Conservation (phyloP, 2,888 invertebrate genomes). For the Caenorhabditis macrosperma region DNA sequence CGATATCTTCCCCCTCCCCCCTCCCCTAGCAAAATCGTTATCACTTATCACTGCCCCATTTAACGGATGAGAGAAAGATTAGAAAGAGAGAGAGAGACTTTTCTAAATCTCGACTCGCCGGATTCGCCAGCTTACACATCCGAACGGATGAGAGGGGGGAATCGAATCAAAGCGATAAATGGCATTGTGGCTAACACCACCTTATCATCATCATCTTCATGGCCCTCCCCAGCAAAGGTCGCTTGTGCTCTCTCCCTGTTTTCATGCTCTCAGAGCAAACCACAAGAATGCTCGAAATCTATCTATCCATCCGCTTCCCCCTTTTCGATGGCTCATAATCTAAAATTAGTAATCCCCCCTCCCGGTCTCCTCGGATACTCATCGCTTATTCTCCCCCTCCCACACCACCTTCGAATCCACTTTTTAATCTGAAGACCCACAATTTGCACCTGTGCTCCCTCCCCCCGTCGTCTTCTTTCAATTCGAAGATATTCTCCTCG, state of each 20-base stretch:
- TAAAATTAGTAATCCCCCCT: constrained; percentile 4
- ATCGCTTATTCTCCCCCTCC: neutral
- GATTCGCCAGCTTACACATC: constrained; percentile 23
- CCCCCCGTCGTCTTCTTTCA: neutral
- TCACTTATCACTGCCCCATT: neutral
- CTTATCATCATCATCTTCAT: no score
- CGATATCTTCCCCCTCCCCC: no score
- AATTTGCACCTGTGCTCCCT: constrained; percentile 9
- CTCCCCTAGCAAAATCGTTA: neutral
- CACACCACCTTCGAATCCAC: constrained; percentile 7
- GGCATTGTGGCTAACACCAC: neutral
- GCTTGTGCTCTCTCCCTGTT: no score
- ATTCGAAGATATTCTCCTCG: neutral
- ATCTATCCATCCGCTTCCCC: no score
- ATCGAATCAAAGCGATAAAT: neutral
- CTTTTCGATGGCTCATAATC: neutral
- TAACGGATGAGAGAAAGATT: constrained; percentile 16
- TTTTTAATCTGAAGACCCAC: constrained; percentile 25
- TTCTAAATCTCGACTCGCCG: constrained; percentile 11
- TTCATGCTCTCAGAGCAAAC: no score
- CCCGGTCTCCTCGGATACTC: no score
- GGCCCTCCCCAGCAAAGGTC: no score
- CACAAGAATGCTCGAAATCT: no score
- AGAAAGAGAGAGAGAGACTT: constrained; percentile 1
- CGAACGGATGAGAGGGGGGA: neutral